These are phyloP conservation scores for Catostomus latipinnis DNA, from an alignment of 2,797 vertebrate genomes.

Conservation along the genomic window DNA sequence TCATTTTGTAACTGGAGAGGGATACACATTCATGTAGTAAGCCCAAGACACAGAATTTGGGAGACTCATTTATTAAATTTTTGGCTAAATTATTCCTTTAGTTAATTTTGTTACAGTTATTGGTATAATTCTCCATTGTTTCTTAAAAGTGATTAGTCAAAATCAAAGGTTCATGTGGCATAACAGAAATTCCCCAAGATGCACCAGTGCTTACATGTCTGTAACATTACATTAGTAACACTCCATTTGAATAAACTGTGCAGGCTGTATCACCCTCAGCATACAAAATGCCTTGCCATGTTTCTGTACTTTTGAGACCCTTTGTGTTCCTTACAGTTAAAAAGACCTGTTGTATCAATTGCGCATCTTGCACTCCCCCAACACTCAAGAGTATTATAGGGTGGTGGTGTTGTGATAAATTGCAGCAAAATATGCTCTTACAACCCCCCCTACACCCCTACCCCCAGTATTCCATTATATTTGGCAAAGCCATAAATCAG, in stretches of 20 bases:
- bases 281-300: neutral
- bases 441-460: conserved; percentile 54
- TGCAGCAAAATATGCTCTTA: conserved; percentile 73
- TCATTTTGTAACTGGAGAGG: too few species aligned
- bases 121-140: neutral
- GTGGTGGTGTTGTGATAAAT: conserved; percentile 73
- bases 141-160: too few species aligned
- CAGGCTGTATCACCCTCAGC: neutral
- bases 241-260: conserved; percentile 47
- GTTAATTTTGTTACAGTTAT: neutral
- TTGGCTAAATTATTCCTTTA: neutral
- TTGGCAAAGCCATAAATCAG: conserved; percentile 77
- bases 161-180: neutral
- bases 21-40: too few species aligned
- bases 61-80: neutral
- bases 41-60: too few species aligned
- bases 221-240: conserved; percentile 50
- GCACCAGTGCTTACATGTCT: conserved; percentile 35
- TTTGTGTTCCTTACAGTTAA: conserved; percentile 38
- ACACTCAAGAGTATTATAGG: conserved; percentile 49
- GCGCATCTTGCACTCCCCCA: conserved; percentile 33
- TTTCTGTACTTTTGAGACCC: conserved; percentile 19
- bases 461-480: conserved; percentile 58
- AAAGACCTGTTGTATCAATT: conserved; percentile 60
- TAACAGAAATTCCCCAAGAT: conserved; percentile 19